Conservation (phyloP, 2,113 vertebrate species). For the Boulengeromyrus knoepffleri region DNA sequence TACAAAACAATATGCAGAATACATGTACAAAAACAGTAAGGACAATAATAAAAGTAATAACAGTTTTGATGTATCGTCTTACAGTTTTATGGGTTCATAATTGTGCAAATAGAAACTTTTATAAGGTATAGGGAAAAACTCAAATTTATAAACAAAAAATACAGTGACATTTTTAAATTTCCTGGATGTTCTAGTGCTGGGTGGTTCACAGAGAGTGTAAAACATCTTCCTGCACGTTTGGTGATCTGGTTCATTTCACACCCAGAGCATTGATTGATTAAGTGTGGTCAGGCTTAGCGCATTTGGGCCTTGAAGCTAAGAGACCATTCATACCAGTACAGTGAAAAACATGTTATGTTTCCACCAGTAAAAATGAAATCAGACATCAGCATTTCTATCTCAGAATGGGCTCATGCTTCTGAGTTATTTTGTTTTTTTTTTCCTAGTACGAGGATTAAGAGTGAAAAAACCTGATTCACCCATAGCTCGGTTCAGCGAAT, state of each 20-base stretch:
- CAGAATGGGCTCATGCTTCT: background rate
- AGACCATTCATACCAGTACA: background rate
- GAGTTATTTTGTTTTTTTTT: background rate
- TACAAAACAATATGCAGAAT: background rate
- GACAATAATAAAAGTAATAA: background rate
- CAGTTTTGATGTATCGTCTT: background rate
- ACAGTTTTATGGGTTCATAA: background rate
- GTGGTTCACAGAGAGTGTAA: background rate
- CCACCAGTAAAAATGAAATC: background rate
- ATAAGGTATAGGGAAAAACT: background rate
- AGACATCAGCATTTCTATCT: background rate
- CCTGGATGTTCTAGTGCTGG: background rate
- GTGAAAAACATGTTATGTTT: background rate
- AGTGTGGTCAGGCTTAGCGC: background rate
- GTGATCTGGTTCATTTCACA: background rate
- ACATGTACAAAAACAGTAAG: background rate
- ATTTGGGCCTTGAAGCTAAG: background rate
- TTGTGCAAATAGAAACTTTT: background rate
- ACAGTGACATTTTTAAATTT: background rate
- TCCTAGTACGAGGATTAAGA: background rate
- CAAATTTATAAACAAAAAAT: background rate
- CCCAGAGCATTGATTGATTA: background rate
- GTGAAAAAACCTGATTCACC: background rate
- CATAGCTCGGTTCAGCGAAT: background rate
- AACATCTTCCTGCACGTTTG: background rate